phyloP scores from a whole-genome alignment of 2,797 vertebrate genomes.

The Caiman crocodilus region DNA sequence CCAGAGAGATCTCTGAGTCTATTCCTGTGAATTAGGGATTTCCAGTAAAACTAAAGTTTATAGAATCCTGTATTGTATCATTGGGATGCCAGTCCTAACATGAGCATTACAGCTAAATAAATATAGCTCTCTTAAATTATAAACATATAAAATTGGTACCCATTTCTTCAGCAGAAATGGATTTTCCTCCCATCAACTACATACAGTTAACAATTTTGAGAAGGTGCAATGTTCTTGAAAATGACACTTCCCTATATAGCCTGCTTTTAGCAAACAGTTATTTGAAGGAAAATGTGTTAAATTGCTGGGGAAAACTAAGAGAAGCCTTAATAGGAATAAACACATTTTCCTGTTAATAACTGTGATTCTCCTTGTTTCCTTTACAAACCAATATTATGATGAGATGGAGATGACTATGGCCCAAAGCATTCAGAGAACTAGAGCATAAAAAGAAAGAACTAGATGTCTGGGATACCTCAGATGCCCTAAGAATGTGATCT shows the following conservation, averaged over 20 bases:
- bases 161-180: background rate
- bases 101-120: conserved; percentile 17
- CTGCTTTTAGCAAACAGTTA: background rate
- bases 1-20: too few relatives aligned
- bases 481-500: background rate
- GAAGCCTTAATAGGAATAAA: conserved; percentile 13
- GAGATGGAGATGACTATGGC: background rate
- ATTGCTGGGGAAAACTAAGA: background rate
- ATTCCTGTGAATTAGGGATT: background rate
- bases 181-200: background rate
- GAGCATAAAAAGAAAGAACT: background rate
- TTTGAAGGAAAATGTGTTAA: background rate
- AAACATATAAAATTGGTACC: background rate
- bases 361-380: background rate
- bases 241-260: background rate
- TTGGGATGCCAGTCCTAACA: background rate
- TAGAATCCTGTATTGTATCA: background rate
- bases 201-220: background rate
- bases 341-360: background rate
- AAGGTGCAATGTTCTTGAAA: background rate
- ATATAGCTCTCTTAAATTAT: background rate
- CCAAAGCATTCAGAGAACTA: background rate
- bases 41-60: background rate
- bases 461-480: background rate
- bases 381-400: background rate